Evolutionary conservation across 2,888 invertebrate species (phyloP), one percentile per base, ranked within the genome.

Genomic region (Bibio marci): DNA sequence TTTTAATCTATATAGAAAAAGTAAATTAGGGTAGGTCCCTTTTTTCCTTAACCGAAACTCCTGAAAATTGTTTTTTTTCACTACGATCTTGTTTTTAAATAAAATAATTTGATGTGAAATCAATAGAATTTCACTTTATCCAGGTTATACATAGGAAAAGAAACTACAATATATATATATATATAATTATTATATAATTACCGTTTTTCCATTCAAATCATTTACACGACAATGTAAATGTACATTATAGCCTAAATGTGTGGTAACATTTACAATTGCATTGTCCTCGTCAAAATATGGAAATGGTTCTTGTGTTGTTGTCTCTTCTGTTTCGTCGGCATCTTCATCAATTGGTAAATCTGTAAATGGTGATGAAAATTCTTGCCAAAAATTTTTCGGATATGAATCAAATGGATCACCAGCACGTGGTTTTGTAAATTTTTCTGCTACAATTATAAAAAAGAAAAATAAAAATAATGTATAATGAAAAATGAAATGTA

Each of bases 221-320:
- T 75, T 75, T 19, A 78, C 76, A 44, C 71, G 62, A 51, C 78
- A 79, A 49, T 77, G 76, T 37, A 79, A 56, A 46, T 73, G 66
- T 4, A 77, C 74, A 25, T 69, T 66, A 39, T 70, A 70, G 4
- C 73, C 73, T 10, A 78, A 54, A 51, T 78, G 79, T 0, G 75
- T 70, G 11, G 77, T 78, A 48, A 77, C 70, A 52, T 75, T 76
- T 2, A 73, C 66, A 5, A 67, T 67, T 13, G 69, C 65, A 46
- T 66, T 64, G 1, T 65, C 63, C 50, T 79, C 78, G 51, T 78
- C 76, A 56, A 81, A 81, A 58, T 73, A 76, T 1, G 80, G 80
- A 46, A 75, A 64, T 1, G 80, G 77, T 48, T 78, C 79, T 11
- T 71, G 67, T 3, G 73, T 73, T n/a, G 75, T 72, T 5, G 70